A percentile compares a stretch with the other conserved stretches of the same genome.
phyloP scores from a whole-genome alignment of 2,888 invertebrate species.

The Eristalis arbustorum region DNA sequence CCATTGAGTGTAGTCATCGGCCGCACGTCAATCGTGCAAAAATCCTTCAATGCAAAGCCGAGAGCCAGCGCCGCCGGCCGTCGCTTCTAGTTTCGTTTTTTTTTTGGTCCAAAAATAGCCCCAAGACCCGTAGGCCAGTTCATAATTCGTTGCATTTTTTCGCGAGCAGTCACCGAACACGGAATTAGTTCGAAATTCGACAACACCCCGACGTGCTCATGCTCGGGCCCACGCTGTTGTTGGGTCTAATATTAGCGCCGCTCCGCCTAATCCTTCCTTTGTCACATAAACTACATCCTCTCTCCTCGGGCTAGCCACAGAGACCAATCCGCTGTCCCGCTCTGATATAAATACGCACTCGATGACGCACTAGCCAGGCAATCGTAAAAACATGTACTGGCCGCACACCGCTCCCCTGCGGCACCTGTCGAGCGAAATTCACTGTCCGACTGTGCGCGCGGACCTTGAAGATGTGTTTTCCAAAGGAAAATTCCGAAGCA shows the following conservation, averaged over 20 bases:
- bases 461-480: constrained; percentile 42
- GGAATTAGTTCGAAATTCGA: not conserved
- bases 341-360: constrained; percentile 15
- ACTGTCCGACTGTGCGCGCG: not conserved
- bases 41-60: constrained; percentile 16
- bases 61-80: not conserved
- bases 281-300: not conserved
- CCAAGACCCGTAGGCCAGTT: not conserved
- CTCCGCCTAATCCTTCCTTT: constrained; percentile 4
- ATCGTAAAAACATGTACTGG: not conserved
- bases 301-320: not conserved
- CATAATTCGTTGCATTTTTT: constrained; percentile 8
- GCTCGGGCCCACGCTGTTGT: not conserved
- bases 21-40: constrained; percentile 21
- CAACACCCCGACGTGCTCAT: not conserved
- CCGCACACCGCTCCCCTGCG: not conserved
- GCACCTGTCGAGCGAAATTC: not conserved
- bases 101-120: constrained; percentile 21
- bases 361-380: constrained; percentile 11
- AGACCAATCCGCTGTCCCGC: not conserved
- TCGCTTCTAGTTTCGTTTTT: constrained; percentile 7
- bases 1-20: constrained; percentile 51
- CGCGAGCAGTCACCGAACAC: not conserved
- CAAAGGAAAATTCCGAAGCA: constrained; percentile 52
- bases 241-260: constrained; percentile 21